Conservation (phyloP, 2,888 invertebrate genomes). For the Drosophila fulvimacula region DNA sequence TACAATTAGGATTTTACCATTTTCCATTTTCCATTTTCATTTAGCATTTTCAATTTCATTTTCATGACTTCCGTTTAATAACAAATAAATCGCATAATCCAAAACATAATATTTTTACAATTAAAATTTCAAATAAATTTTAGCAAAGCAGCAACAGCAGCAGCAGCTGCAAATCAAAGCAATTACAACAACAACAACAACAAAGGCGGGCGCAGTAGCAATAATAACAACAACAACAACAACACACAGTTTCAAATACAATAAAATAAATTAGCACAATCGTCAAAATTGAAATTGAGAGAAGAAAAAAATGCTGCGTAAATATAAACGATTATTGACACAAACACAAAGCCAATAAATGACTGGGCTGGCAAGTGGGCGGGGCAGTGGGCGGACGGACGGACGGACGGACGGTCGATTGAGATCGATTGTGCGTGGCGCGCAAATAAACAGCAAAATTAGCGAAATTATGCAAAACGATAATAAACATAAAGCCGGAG, state of each 20-base stretch:
- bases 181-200: constrained; percentile 59
- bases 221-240: constrained; percentile 19
- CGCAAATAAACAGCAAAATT: constrained; percentile 77
- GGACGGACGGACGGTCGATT: background rate
- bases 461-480: constrained; percentile 78
- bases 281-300: constrained; percentile 34
- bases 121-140: constrained; percentile 82
- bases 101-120: constrained; percentile 78
- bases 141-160: constrained; percentile 70
- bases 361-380: constrained; percentile 31
- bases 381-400: constrained; percentile 1
- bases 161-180: constrained; percentile 66
- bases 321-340: constrained; percentile 70
- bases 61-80: constrained; percentile 79
- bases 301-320: constrained; percentile 15
- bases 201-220: constrained; percentile 3
- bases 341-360: constrained; percentile 71
- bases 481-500: constrained; percentile 46
- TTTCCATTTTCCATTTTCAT: constrained; percentile 32
- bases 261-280: constrained; percentile 78
- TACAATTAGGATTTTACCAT: constrained; percentile 52
- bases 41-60: constrained; percentile 51
- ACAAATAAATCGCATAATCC: constrained; percentile 82
- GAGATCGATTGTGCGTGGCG: constrained; percentile 56
- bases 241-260: constrained; percentile 40